phyloP scores from a whole-genome alignment of 2,113 vertebrate genomes.

The Gavia stellata region DNA sequence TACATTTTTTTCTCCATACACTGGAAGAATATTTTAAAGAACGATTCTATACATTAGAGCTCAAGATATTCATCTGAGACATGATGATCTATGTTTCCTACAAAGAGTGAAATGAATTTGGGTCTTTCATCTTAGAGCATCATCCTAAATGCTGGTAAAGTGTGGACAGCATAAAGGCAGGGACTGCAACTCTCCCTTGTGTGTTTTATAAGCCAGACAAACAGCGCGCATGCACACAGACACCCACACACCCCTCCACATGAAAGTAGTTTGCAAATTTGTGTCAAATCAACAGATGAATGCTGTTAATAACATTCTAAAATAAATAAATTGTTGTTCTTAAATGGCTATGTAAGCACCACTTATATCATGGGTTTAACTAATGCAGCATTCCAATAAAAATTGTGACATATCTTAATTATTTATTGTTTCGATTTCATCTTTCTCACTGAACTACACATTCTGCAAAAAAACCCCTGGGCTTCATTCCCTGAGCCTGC shows the following conservation, averaged over 20 bases:
- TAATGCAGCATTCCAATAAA: not conserved
- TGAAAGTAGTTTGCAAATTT: not conserved
- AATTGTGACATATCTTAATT: not conserved
- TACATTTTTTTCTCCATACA: not conserved
- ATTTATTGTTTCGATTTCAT: not conserved
- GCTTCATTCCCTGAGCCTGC: not conserved
- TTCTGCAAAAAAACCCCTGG: not conserved
- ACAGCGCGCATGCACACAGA: rapidly evolving
- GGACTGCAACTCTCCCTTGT: not conserved
- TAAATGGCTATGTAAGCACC: not conserved
- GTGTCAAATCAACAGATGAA: not conserved
- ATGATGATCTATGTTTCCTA: not conserved
- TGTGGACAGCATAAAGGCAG: not conserved
- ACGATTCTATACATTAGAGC: not conserved
- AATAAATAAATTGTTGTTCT: not conserved
- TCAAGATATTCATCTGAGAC: not conserved
- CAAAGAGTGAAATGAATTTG: not conserved
- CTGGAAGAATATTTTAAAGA: not conserved
- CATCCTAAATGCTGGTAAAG: not conserved
- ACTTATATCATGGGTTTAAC: not conserved
- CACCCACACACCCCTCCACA: rapidly evolving
- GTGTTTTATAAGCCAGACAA: not conserved
- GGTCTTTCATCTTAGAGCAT: not conserved
- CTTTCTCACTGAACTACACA: not conserved
- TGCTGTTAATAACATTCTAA: not conserved